Percentiles rank a stretch among this genome's conserved stretches.
phyloP scores from a whole-genome alignment of 2,113 vertebrate species.

The Cebidichthys violaceus region DNA sequence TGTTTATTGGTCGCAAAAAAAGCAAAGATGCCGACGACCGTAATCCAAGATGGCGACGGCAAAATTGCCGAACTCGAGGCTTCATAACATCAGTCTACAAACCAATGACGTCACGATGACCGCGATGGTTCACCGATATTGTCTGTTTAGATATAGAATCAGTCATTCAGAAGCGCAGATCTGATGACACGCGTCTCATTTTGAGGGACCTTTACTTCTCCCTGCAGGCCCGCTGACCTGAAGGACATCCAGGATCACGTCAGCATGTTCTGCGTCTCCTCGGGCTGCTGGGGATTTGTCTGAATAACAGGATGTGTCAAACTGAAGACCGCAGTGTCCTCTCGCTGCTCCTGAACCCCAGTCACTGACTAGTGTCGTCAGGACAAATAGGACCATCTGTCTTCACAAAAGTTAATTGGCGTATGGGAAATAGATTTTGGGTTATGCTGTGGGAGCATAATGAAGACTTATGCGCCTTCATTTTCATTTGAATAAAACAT shows the following conservation, averaged over 20 bases:
- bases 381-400: slow-evolving; percentile 18
- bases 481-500: neutral
- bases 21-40: too few relatives aligned
- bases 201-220: neutral
- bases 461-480: neutral
- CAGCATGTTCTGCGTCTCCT: slow-evolving; percentile 49
- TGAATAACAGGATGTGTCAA: slow-evolving; percentile 60
- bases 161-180: neutral
- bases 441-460: neutral
- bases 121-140: neutral
- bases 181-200: neutral
- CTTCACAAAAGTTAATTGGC: neutral
- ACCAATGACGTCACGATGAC: too few relatives aligned
- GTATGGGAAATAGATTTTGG: neutral
- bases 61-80: too few relatives aligned
- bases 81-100: too few relatives aligned
- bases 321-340: slow-evolving; percentile 20
- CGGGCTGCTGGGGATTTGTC: slow-evolving; percentile 47
- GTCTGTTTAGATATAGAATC: neutral
- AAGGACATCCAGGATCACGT: slow-evolving; percentile 37
- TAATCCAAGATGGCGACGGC: too few relatives aligned
- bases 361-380: neutral
- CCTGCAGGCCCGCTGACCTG: neutral
- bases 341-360: neutral
- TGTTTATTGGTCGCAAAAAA: too few relatives aligned